A percentile compares a stretch with the other conserved stretches of the same genome.
Conservation (phyloP, 2,888 invertebrate genomes). For the Psococerastis gibbosa region DNA sequence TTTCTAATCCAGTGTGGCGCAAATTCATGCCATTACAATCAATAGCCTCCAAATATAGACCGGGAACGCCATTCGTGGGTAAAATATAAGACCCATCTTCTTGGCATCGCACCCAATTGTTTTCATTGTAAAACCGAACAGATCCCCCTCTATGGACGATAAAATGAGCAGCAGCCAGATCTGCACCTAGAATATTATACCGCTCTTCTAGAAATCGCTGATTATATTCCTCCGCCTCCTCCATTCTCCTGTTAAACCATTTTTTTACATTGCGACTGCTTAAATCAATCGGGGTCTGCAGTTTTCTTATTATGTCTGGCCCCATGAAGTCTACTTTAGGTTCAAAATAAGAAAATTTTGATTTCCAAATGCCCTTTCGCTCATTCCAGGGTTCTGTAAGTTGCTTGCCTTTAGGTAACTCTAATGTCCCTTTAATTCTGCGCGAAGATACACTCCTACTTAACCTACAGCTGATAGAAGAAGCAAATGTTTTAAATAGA, state of each 20-base stretch:
- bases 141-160: constrained; percentile 53
- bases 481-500: too few species aligned
- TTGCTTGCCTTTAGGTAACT: neutral
- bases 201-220: constrained; percentile 41
- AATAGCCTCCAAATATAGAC: constrained; percentile 54
- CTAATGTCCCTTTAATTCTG: neutral
- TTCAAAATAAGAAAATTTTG: neutral
- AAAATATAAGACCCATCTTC: constrained; percentile 34
- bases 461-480: too few species aligned
- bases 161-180: constrained; percentile 77
- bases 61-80: constrained; percentile 38
- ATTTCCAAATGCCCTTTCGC: neutral
- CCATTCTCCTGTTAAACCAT: constrained; percentile 36
- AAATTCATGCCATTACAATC: constrained; percentile 56
- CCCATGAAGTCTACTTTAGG: neutral
- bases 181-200: constrained; percentile 45
- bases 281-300: neutral
- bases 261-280: neutral
- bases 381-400: neutral
- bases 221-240: constrained; percentile 31
- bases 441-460: too few species aligned
- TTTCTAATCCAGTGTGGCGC: constrained; percentile 64
- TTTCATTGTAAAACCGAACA: constrained; percentile 37
- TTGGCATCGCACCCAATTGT: constrained; percentile 28
- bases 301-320: neutral